These are phyloP conservation scores for Lordiphosa mommai DNA, from an alignment of 1,140 invertebrate species.

Conservation along the genomic window DNA sequence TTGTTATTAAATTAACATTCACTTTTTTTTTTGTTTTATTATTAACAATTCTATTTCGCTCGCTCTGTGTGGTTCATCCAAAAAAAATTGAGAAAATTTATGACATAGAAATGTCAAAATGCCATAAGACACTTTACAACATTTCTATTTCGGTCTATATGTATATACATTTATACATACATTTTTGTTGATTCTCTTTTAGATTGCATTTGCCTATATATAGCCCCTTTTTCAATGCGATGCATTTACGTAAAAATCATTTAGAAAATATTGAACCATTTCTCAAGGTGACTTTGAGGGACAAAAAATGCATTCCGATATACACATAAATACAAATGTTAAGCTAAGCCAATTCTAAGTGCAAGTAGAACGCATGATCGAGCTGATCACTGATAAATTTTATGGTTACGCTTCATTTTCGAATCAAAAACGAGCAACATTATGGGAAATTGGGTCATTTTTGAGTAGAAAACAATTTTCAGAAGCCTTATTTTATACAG, in stretches of 20 bases:
- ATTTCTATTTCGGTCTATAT: slow-evolving; percentile 34
- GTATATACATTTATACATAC: slow-evolving; percentile 17
- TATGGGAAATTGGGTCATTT: no score
- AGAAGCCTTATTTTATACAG: no score
- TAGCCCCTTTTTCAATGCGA: slow-evolving; percentile 24
- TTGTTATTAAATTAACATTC: slow-evolving; percentile 48
- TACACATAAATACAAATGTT: no score
- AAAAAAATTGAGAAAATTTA: slow-evolving; percentile 45
- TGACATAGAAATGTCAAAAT: slow-evolving; percentile 68
- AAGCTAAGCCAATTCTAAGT: no score
- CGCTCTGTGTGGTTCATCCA: slow-evolving; percentile 15
- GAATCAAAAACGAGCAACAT: no score
- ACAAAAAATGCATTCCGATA: no score
- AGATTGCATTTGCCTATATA: slow-evolving; percentile 9
- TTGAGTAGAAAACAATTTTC: no score
- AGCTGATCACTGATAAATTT: no score
- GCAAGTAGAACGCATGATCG: no score
- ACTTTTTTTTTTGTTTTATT: slow-evolving; percentile 40
- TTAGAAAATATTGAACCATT: slow-evolving; percentile 45
- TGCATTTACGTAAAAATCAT: slow-evolving; percentile 42
- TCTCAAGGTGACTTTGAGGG: slow-evolving; percentile 59
- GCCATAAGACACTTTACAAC: slow-evolving; percentile 38
- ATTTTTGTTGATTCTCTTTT: slow-evolving; percentile 5
- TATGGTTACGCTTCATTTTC: no score
- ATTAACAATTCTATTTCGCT: slow-evolving; percentile 22